A percentile compares a stretch with the other conserved stretches of the same genome.
Evolutionary conservation across 2,113 vertebrate genomes (phyloP).

Genomic region (Rhineura floridana): DNA sequence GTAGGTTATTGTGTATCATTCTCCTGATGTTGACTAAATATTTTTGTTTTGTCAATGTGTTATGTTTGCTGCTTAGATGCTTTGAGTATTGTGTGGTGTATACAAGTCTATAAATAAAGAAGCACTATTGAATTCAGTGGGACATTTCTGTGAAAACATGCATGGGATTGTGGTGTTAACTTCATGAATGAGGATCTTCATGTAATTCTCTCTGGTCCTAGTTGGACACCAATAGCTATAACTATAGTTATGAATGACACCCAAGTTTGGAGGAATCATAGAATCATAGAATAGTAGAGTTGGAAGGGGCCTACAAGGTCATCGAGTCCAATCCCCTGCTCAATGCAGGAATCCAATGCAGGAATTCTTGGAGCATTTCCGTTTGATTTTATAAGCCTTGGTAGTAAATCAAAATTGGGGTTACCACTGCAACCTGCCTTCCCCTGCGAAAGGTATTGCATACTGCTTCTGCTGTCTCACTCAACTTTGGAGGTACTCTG

Average conservation of each 20-base stretch:
- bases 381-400: neutral
- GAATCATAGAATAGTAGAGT: too few relatives aligned
- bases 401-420: neutral
- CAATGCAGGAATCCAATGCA: too few relatives aligned
- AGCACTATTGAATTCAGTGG: neutral
- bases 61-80: too few relatives aligned
- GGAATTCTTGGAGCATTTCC: neutral
- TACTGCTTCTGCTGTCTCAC: neutral
- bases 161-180: neutral
- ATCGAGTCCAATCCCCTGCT: too few relatives aligned
- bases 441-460: neutral
- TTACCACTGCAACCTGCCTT: neutral
- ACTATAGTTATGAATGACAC: neutral
- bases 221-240: neutral
- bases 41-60: too few relatives aligned
- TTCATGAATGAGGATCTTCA: neutral
- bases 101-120: too few relatives aligned
- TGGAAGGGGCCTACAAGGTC: too few relatives aligned
- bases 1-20: too few relatives aligned
- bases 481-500: neutral
- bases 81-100: too few relatives aligned
- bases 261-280: neutral
- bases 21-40: too few relatives aligned
- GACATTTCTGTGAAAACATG: neutral
- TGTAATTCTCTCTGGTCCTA: neutral